These are phyloP conservation scores for Platanista minor DNA, from an alignment of 2,113 vertebrate genomes.

Conservation along the genomic window DNA sequence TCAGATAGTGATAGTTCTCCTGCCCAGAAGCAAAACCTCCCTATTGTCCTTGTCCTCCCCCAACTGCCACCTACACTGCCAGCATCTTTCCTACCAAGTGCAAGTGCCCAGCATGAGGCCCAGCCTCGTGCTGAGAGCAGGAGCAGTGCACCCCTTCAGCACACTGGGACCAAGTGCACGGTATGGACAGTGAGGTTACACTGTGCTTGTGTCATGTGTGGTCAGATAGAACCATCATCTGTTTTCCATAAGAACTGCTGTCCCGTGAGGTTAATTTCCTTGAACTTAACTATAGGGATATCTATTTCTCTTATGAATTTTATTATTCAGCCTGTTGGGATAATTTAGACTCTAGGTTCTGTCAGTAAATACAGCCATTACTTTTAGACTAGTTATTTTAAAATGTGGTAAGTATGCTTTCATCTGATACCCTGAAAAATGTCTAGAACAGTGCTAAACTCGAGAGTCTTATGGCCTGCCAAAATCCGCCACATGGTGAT, in stretches of 20 bases:
- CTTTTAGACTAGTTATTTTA: neutral
- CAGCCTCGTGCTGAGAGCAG: neutral
- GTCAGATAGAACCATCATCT: neutral
- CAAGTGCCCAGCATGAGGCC: neutral
- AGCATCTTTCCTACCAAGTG: neutral
- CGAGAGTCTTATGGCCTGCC: neutral
- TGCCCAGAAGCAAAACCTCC: neutral
- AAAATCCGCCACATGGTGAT: neutral
- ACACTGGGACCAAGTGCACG: rapidly evolving
- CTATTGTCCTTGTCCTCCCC: neutral
- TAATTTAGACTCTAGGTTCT: neutral
- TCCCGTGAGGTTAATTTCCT: neutral
- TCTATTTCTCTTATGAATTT: neutral
- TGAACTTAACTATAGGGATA: neutral
- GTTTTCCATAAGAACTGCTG: neutral
- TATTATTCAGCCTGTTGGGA: neutral
- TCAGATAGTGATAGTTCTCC: neutral
- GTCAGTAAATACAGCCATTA: neutral
- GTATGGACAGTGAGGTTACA: neutral
- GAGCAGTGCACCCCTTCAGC: neutral
- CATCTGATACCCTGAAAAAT: neutral
- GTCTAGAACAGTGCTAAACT: neutral
- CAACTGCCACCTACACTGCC: neutral
- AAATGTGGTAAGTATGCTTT: neutral
- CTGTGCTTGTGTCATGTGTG: neutral